Conservation (phyloP, 2,797 vertebrate genomes). For the Lophura swinhoii region DNA sequence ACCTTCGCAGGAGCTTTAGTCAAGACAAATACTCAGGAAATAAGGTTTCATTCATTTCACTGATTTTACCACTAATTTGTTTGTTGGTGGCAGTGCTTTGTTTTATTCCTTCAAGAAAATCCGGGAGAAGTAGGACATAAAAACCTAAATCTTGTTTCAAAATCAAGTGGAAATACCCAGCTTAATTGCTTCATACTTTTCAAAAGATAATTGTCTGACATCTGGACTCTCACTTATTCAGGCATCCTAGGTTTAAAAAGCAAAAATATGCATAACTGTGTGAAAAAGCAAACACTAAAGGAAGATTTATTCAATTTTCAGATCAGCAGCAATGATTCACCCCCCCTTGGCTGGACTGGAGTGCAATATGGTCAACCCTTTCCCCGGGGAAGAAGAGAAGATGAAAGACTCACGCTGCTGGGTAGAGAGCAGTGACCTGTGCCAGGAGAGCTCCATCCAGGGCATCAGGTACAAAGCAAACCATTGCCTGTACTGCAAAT, state of each 20-base stretch:
- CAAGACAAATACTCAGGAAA: neutral
- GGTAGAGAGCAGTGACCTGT: neutral
- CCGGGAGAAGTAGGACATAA: neutral
- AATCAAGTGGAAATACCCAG: neutral
- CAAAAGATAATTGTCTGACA: neutral
- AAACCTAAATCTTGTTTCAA: slow-evolving; percentile 2
- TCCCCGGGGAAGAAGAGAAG: slow-evolving; percentile 8
- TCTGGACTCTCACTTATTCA: slow-evolving; percentile 38
- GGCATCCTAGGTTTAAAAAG: neutral
- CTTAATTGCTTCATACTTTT: slow-evolving; percentile 12
- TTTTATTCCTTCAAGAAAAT: slow-evolving; percentile 3
- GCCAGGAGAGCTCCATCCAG: neutral
- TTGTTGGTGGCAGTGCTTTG: neutral
- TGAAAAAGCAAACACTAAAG: slow-evolving; percentile 29
- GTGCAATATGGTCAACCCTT: neutral
- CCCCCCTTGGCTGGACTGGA: neutral
- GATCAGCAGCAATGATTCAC: slow-evolving; percentile 36
- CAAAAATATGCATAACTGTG: slow-evolving; percentile 21
- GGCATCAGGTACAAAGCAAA: slow-evolving; percentile 11
- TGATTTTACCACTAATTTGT: neutral
- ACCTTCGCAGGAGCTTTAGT: neutral
- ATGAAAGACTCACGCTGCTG: neutral
- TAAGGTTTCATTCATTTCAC: neutral
- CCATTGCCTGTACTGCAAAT: neutral
- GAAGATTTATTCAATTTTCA: slow-evolving; percentile 14